Evolutionary conservation across 2,797 vertebrate genomes (phyloP).

Genomic region (Lutra lutra): DNA sequence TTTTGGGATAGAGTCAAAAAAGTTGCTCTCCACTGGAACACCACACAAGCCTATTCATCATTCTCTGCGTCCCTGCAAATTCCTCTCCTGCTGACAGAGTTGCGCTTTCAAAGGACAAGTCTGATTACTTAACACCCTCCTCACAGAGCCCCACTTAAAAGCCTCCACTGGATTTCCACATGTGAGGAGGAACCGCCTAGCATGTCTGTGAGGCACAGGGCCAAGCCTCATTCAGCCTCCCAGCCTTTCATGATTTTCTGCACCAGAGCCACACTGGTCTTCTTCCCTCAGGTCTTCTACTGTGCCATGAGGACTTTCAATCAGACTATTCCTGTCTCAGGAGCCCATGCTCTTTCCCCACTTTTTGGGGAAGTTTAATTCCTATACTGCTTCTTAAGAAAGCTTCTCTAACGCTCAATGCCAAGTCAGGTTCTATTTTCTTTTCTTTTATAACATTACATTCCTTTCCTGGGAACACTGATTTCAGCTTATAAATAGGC

Average conservation of each 20-base stretch:
- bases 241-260: no score
- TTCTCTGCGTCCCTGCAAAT: neutral
- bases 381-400: neutral
- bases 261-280: neutral
- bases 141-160: neutral
- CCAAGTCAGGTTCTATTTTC: neutral
- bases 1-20: neutral
- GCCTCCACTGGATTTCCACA: neutral
- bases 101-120: neutral
- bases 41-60: neutral
- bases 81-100: neutral
- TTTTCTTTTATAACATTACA: neutral
- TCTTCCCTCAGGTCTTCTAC: neutral
- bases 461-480: neutral
- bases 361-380: neutral
- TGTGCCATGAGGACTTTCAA: neutral
- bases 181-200: neutral
- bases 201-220: neutral
- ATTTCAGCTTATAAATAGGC: neutral
- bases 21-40: neutral
- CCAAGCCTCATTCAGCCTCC: neutral
- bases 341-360: neutral
- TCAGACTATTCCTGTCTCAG: neutral
- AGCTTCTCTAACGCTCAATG: neutral
- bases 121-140: neutral